Conservation (phyloP, 2,797 vertebrate genomes). For the Anabacerthia variegaticeps region DNA sequence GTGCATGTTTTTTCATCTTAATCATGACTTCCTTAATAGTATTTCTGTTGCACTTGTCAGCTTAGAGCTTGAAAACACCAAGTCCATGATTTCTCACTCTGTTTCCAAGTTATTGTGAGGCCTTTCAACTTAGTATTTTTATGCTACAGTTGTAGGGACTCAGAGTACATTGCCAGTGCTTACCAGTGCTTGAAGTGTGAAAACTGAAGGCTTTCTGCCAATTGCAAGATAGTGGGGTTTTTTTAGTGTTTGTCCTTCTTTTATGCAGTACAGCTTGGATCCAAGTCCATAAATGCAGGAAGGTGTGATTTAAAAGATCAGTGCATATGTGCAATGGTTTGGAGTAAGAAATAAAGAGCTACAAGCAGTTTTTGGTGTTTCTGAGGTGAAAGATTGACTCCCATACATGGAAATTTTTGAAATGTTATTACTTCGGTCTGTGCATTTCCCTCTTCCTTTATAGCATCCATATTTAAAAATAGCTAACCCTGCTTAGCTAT, state of each 20-base stretch:
- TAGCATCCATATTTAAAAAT: slow-evolving; percentile 36
- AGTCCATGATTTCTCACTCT: background rate
- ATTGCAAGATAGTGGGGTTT: rapidly evolving
- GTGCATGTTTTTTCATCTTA: background rate
- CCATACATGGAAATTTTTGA: background rate
- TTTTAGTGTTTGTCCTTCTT: background rate
- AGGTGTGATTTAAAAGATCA: background rate
- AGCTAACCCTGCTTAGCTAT: background rate
- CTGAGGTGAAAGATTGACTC: background rate
- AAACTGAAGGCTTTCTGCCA: background rate
- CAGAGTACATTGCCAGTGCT: background rate
- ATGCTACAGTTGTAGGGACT: background rate
- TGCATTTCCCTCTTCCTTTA: background rate
- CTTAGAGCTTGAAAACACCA: background rate
- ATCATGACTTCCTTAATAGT: background rate
- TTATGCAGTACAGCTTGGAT: background rate
- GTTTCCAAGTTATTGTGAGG: background rate
- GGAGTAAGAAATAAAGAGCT: background rate
- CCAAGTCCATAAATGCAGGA: background rate
- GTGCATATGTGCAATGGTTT: background rate
- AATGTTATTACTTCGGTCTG: background rate
- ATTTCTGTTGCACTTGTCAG: background rate
- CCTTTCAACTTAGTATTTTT: background rate
- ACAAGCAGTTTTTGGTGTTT: background rate
- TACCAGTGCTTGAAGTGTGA: background rate